Base-by-base conservation (phyloP, 2,113 vertebrate species). In the Tachysurus vachellii region DNA sequence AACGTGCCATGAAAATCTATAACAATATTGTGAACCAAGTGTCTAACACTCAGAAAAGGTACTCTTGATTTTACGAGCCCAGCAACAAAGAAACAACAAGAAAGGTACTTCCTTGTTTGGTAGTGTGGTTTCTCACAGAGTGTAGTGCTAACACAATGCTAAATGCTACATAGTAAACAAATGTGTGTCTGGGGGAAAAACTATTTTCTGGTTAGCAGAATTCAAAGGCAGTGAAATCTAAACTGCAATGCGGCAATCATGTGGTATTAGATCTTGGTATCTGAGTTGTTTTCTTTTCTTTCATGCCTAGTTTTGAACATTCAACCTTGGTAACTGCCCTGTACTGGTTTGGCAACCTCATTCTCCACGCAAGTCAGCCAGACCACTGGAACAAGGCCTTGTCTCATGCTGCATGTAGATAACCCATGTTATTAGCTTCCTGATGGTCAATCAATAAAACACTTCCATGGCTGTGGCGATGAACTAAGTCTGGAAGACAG, bases 341-440 rank as follows among this genome's bases (percentile, higher is more conserved):
- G 47, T 85, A 62, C 82, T 71, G 56, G 4, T 86, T 71, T 59
- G 56, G 88, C 87, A 70, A 87, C 91, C 89, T 86, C 64, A 84
- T 86, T 84, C 75, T 90, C 84, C 64, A 73, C 36, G 84, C 90
- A 89, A 80, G 91, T 92, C 92, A 83, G 82, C 84, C 80, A 88
- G 91, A 90, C 89, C 92, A 92, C 93, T 93, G 94, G 92, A 91
- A 91, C 91, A 91, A 89, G 87, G 90, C 90, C 91, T 89, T 90
- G 94, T 94, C 93, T 94, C 92, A 91, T 94, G 92, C 93, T 94
- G 93, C 92, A 94, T 94, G 95, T 93, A 95, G 95, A 96, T 96
- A 96, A 95, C 95, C 95, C 93, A 91, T 92, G 93, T 96, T 95
- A 96, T 96, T 95, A 96, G 94, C 94, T 94, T 92, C 93, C 94